These are phyloP conservation scores for Clarias laeviceps DNA, from an alignment of 2,797 vertebrate genomes.

Conservation along the genomic window DNA sequence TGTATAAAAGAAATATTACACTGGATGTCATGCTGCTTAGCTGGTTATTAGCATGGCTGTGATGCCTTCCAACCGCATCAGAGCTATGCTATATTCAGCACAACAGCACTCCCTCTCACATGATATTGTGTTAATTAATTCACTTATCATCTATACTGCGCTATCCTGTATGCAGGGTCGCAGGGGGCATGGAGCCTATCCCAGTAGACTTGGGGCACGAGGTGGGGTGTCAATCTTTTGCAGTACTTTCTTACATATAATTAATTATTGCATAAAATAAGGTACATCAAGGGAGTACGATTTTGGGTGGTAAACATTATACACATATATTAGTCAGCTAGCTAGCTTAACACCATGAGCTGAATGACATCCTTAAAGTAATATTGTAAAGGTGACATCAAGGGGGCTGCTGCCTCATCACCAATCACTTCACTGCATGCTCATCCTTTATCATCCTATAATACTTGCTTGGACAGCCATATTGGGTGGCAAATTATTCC, in stretches of 20 bases:
- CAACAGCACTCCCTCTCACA: too few relatives aligned
- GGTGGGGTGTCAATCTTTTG: too few relatives aligned
- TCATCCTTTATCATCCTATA: not conserved
- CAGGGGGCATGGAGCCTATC: too few relatives aligned
- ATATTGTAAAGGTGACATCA: not conserved
- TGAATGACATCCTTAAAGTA: not conserved
- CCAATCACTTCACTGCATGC: not conserved
- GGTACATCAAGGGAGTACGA: not conserved
- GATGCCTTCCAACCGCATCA: too few relatives aligned
- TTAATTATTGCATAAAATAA: not conserved
- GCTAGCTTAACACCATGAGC: not conserved
- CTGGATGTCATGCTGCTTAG: too few relatives aligned
- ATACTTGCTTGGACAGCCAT: not conserved
- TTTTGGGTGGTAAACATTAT: not conserved
- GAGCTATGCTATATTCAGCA: too few relatives aligned
- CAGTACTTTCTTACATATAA: not conserved
- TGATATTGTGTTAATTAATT: too few relatives aligned
- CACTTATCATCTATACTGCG: too few relatives aligned
- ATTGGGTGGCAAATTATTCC: not conserved
- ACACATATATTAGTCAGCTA: not conserved
- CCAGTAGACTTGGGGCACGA: too few relatives aligned
- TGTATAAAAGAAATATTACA: too few relatives aligned
- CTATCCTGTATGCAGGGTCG: too few relatives aligned
- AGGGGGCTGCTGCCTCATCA: not conserved
- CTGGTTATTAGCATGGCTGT: too few relatives aligned